Evolutionary conservation across 1,140 invertebrate species (phyloP).

Genomic region (Propsilocerus akamusi): DNA sequence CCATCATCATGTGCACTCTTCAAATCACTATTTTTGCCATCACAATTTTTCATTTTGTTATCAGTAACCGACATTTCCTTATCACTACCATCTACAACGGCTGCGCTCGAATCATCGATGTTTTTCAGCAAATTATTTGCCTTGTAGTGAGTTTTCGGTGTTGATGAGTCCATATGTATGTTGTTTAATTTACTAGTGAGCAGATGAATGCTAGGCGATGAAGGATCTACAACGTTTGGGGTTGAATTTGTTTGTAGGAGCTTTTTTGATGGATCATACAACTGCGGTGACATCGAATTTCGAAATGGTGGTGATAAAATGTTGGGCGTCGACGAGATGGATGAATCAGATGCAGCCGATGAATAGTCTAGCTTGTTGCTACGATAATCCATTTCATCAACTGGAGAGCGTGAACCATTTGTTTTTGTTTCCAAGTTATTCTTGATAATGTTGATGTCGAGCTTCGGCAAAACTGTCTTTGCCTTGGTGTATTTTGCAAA

Average conservation of each 20-base stretch:
- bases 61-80: neutral
- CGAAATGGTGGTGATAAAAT: neutral
- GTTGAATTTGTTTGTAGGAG: neutral
- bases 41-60: conserved; percentile 2
- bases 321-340: neutral
- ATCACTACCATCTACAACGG: neutral
- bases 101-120: conserved; percentile 4
- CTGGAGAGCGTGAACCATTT: neutral
- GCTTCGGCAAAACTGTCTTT: neutral
- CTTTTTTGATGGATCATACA: neutral
- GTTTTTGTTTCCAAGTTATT: neutral
- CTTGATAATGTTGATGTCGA: neutral
- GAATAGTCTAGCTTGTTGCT: neutral
- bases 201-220: neutral
- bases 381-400: neutral
- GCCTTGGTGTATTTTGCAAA: neutral
- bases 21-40: neutral
- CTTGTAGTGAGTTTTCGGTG: neutral
- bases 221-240: neutral
- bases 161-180: neutral
- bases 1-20: neutral
- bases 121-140: neutral
- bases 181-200: neutral
- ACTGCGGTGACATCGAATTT: neutral
- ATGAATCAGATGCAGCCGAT: neutral